phyloP scores from a whole-genome alignment of 1,140 invertebrate species.

The Monomorium pharaonis region DNA sequence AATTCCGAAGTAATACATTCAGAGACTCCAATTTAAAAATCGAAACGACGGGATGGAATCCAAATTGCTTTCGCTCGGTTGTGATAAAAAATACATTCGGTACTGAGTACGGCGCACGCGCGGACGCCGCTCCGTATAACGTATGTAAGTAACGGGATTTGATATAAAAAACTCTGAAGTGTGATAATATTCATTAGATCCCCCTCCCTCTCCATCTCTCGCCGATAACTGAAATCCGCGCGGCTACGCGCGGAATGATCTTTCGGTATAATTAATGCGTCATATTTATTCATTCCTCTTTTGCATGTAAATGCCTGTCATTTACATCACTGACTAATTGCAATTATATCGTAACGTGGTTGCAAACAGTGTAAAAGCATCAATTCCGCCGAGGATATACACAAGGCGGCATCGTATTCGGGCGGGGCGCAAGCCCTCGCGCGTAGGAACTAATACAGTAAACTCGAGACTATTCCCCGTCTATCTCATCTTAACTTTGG shows the following conservation, averaged over 20 bases:
- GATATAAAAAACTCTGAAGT: constrained; percentile 20
- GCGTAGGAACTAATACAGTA: constrained; percentile 46
- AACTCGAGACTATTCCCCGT: constrained; percentile 53
- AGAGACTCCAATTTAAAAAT: constrained; percentile 57
- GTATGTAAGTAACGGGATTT: constrained; percentile 29
- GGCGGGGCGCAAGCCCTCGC: neutral
- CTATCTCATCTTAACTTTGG: constrained; percentile 59
- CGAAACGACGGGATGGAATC: constrained; percentile 54
- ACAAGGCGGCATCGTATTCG: constrained; percentile 39
- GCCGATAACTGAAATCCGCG: constrained; percentile 31
- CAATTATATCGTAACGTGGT: constrained; percentile 56
- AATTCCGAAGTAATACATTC: constrained; percentile 50
- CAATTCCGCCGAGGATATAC: constrained; percentile 49
- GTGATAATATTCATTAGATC: constrained; percentile 48
- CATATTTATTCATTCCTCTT: constrained; percentile 59
- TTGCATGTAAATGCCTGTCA: constrained; percentile 56
- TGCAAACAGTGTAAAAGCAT: constrained; percentile 55
- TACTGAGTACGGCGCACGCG: constrained; percentile 1
- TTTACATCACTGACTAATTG: constrained; percentile 57
- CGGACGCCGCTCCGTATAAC: neutral
- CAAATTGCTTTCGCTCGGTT: constrained; percentile 45
- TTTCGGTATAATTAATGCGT: constrained; percentile 49
- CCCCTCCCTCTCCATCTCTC: neutral
- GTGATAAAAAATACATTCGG: constrained; percentile 57
- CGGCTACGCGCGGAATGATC: constrained; percentile 32